phyloP scores from a whole-genome alignment of 2,888 invertebrate genomes.

The Drosophila picticornis region DNA sequence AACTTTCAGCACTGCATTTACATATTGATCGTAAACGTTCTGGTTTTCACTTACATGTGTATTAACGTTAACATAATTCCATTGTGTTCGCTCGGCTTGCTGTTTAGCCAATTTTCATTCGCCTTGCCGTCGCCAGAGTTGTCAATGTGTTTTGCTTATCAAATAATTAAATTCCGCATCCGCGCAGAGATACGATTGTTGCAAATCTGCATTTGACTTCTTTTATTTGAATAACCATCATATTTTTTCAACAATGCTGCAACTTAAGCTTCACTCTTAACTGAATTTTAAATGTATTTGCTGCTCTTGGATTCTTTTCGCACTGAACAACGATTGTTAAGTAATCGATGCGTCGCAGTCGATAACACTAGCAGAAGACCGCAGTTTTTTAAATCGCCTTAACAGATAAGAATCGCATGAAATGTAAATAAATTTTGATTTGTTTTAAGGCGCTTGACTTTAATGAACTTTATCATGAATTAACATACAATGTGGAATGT shows the following conservation, averaged over 20 bases:
- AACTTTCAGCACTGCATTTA: conserved; percentile 26
- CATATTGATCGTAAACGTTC: not conserved
- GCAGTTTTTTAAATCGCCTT: not conserved
- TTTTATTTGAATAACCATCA: not conserved
- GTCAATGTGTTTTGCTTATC: conserved; percentile 27
- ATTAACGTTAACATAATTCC: conserved; percentile 72
- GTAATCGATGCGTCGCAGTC: conserved; percentile 17
- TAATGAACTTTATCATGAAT: conserved; percentile 5
- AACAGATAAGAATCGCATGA: not conserved
- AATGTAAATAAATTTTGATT: not conserved
- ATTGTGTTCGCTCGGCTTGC: conserved; percentile 60
- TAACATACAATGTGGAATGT: conserved; percentile 15
- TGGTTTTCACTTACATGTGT: conserved; percentile 63
- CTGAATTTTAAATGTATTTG: not conserved
- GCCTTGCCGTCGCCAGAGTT: conserved; percentile 60
- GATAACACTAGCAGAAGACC: conserved; percentile 8
- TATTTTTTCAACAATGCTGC: too few relatives aligned
- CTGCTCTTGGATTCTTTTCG: not conserved
- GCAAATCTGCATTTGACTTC: not conserved
- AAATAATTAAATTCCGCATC: conserved; percentile 32
- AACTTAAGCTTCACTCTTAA: not conserved
- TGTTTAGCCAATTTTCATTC: conserved; percentile 59
- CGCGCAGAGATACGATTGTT: conserved; percentile 32
- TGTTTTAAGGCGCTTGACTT: conserved; percentile 15
- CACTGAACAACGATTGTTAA: not conserved